Conservation (phyloP, 30 jellyfish, hydroid and myxozoan genomes). For the Turritopsis rubra region DNA sequence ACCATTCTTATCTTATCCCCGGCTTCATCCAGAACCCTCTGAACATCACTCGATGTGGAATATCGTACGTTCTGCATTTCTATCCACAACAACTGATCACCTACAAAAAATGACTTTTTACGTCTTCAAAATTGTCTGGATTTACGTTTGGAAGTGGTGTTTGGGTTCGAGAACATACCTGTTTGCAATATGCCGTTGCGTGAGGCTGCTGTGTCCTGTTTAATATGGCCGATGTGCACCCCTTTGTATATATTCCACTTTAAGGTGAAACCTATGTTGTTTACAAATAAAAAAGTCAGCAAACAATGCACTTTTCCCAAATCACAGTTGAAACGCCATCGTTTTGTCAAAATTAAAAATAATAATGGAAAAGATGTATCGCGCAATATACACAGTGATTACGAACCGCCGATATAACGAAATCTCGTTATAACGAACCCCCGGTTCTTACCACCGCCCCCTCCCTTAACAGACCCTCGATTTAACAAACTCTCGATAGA, state of each 20-base stretch:
- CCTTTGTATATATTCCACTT: background rate
- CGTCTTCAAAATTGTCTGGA: no score
- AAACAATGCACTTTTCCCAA: background rate
- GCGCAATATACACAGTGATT: no score
- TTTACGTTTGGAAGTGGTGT: no score
- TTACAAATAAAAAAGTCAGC: background rate
- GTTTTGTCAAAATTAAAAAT: no score
- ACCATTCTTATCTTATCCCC: background rate
- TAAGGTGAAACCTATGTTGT: background rate
- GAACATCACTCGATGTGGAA: background rate
- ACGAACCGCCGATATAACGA: no score
- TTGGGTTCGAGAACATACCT: background rate
- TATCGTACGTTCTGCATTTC: background rate
- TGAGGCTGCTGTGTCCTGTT: background rate
- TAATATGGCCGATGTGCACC: background rate
- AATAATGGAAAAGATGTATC: no score
- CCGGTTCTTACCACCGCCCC: no score
- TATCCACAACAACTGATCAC: conserved; percentile 15
- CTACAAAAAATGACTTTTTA: background rate
- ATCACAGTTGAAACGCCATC: no score
- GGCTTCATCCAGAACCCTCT: background rate
- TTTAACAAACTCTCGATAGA: no score
- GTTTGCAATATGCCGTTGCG: background rate
- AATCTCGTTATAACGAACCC: no score
- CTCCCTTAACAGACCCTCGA: no score